These are phyloP conservation scores for Acromyrmex heyeri DNA, from an alignment of 1,140 invertebrate species.

Conservation along the genomic window DNA sequence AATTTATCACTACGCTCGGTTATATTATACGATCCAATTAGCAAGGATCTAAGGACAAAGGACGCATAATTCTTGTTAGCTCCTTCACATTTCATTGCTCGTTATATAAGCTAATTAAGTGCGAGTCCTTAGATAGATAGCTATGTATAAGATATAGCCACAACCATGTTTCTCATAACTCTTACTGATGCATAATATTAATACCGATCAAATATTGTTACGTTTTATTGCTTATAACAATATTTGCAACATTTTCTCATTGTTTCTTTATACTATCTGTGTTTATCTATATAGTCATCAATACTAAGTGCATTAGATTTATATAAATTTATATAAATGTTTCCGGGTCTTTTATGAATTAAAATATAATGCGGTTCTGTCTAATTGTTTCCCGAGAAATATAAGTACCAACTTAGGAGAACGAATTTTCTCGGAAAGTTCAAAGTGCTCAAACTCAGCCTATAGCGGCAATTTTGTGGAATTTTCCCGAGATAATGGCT, in stretches of 20 bases:
- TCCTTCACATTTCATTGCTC: slow-evolving; percentile 63
- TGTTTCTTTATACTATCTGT: background rate
- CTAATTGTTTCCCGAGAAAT: slow-evolving; percentile 9
- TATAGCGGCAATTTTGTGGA: slow-evolving; percentile 43
- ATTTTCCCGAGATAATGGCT: slow-evolving; percentile 61
- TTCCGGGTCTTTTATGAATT: background rate
- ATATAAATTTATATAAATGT: background rate
- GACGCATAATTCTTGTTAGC: slow-evolving; percentile 73
- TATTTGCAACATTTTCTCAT: too few relatives aligned
- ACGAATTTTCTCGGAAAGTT: slow-evolving; percentile 22
- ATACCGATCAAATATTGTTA: slow-evolving; percentile 1
- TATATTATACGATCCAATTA: slow-evolving; percentile 74
- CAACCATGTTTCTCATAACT: slow-evolving; percentile 15
- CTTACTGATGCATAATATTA: background rate
- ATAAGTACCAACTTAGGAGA: background rate
- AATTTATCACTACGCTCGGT: slow-evolving; percentile 72
- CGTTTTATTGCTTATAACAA: background rate
- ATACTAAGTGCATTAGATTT: background rate
- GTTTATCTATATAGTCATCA: background rate
- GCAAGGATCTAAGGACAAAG: slow-evolving; percentile 67
- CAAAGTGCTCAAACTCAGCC: slow-evolving; percentile 19
- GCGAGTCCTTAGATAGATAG: slow-evolving; percentile 27
- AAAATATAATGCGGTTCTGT: background rate
- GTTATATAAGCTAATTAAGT: slow-evolving; percentile 72
- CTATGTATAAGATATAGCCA: slow-evolving; percentile 36